Conservation (phyloP, 2,113 vertebrate genomes). For the Pteropus alecto region DNA sequence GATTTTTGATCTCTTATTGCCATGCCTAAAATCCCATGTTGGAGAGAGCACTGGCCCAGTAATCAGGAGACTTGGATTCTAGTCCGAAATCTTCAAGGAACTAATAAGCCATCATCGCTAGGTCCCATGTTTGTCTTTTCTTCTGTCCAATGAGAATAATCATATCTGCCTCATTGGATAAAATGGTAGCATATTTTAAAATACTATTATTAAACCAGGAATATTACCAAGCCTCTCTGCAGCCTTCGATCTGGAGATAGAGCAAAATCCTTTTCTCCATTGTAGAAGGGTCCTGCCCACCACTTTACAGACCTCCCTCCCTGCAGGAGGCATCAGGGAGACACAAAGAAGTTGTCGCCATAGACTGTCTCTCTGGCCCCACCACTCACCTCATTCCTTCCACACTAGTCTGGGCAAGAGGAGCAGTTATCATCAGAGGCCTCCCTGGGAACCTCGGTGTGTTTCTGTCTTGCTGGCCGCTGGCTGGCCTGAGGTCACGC, state of each 20-base stretch:
- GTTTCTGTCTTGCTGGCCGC: slow-evolving; percentile 42
- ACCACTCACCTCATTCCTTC: slow-evolving; percentile 61
- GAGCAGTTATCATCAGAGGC: slow-evolving; percentile 57
- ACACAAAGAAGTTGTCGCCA: neutral
- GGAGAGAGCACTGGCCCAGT: neutral
- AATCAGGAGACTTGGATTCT: neutral
- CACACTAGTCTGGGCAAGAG: slow-evolving; percentile 53
- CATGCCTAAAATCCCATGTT: neutral
- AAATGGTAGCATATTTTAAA: neutral
- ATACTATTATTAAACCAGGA: neutral
- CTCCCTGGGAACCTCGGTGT: neutral
- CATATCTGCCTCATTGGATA: neutral
- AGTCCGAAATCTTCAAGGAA: neutral
- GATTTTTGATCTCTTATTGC: neutral
- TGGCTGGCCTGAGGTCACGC: neutral
- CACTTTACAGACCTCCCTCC: neutral
- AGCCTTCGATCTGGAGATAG: neutral
- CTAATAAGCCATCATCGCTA: neutral
- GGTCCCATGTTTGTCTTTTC: neutral
- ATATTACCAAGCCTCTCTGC: neutral
- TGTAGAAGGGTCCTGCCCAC: neutral
- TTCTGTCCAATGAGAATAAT: neutral
- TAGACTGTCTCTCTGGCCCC: neutral
- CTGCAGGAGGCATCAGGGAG: slow-evolving; percentile 11
- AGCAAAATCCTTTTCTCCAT: neutral